Conservation (phyloP, 1,140 invertebrate genomes). For the Polypedilum pembai region DNA sequence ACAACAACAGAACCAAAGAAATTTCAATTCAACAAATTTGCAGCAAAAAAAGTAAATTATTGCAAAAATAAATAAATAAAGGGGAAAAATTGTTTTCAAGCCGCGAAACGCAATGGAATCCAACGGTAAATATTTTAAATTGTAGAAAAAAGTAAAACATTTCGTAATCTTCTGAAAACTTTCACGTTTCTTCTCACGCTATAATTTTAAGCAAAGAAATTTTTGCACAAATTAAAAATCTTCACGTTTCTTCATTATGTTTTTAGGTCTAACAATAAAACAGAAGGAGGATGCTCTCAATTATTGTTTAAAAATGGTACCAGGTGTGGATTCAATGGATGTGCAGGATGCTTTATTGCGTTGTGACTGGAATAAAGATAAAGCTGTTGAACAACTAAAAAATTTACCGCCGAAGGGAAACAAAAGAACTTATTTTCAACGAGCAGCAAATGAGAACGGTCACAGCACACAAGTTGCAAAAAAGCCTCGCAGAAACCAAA, state of each 20-base stretch:
- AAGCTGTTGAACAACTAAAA: constrained; percentile 36
- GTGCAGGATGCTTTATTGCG: constrained; percentile 40
- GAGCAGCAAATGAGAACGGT: neutral
- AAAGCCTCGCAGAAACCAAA: constrained; percentile 31
- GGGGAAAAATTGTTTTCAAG: neutral
- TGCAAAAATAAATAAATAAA: too few relatives aligned
- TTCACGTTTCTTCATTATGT: neutral
- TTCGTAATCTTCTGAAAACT: constrained; percentile 11
- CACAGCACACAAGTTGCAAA: neutral
- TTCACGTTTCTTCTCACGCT: neutral
- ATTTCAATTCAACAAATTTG: too few relatives aligned
- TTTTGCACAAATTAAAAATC: neutral
- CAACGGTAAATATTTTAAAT: neutral
- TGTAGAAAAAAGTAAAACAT: neutral
- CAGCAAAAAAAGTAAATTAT: too few relatives aligned
- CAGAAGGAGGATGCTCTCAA: constrained; percentile 11
- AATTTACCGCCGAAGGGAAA: constrained; percentile 29
- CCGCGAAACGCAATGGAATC: neutral
- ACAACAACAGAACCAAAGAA: too few relatives aligned
- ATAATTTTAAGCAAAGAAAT: neutral
- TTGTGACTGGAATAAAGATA: constrained; percentile 39
- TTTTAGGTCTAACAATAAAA: neutral
- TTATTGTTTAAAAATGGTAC: neutral
- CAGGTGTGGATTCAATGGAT: constrained; percentile 32
- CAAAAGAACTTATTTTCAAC: neutral